These are phyloP conservation scores for Lineus longissimus DNA, from an alignment of 1,140 invertebrate species.

Conservation along the genomic window DNA sequence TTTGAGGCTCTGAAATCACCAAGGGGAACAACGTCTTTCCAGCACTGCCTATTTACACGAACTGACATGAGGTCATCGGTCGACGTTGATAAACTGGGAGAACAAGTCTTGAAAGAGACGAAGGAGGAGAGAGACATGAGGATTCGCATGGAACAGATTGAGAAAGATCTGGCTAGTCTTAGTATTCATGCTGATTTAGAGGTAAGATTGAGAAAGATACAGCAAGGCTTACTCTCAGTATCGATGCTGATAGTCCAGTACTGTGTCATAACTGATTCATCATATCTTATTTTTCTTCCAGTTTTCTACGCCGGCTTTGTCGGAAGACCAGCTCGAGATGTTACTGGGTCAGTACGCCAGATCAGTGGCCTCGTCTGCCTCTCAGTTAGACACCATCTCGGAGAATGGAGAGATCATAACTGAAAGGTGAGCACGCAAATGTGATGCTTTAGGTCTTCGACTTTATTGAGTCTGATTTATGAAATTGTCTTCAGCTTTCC, in stretches of 20 bases:
- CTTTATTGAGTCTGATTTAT: too few relatives aligned
- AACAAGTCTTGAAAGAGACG: conserved; percentile 36
- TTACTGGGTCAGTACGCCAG: conserved; percentile 37
- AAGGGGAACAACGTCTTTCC: neutral
- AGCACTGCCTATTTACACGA: conserved; percentile 11
- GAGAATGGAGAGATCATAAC: too few relatives aligned
- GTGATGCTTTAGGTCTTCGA: too few relatives aligned
- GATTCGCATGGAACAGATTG: conserved; percentile 31
- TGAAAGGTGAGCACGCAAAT: too few relatives aligned
- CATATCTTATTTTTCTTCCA: conserved; percentile 5
- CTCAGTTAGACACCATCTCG: too few relatives aligned
- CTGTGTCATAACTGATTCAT: neutral
- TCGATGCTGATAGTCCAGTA: conserved; percentile 13
- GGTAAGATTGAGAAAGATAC: conserved; percentile 20
- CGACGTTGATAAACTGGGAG: conserved; percentile 34
- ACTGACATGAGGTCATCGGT: neutral
- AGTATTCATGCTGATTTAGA: conserved; percentile 24
- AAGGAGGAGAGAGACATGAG: conserved; percentile 40
- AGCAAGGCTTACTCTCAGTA: too few relatives aligned
- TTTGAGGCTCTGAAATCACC: conserved; percentile 20
- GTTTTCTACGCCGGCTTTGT: conserved; percentile 26
- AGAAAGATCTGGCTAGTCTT: conserved; percentile 32
- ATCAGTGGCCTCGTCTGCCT: conserved; percentile 23
- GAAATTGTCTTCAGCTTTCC: too few relatives aligned
- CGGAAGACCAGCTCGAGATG: conserved; percentile 32